Evolutionary conservation across 2,113 vertebrate genomes (phyloP), one percentile per base, ranked within the genome.

Genomic region (Anhinga rufa): DNA sequence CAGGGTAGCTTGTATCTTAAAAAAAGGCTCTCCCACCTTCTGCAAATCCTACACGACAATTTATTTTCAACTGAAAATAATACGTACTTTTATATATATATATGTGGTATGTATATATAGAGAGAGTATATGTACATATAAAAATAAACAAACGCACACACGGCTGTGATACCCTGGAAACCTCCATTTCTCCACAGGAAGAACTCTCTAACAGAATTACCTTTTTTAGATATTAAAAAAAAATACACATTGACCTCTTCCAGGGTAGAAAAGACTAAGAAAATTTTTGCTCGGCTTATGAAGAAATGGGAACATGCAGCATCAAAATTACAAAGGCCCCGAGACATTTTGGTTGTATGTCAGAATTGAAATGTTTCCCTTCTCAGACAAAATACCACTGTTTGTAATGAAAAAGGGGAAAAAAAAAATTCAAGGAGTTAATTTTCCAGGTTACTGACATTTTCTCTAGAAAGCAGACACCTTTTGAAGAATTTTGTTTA

Each of bases 21-120:
- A 95, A 86, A 95, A 84, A 88, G 54, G 6, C 57, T 96, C 70
- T 91, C 89, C 86, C 52, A 91, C 89, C 74, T 94, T 87, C 89
- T 92, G 69, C 84, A 94, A 94, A 91, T 94, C 84, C 84, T 95
- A 85, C 24, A 7, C 55, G 89, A 86, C 65, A 92, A 86, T 87
- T 85, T 95, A 93, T 96, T 96, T 97, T 71, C 38, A 49, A 79
- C 87, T 89, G 79, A 94, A 92, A 96, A 87, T 94, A 95, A 86
- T 78, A 32, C 44, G 42, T 90, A 51, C 49, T 82, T 60, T 18
- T 61, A 60, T 91, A 13, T 72, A 28, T n/a, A 17, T 57, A 26
- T 29, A 5, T 92, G 64, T 93, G 9, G 38, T 40, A 10, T 40
- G 38, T 40, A 40, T 40, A 40, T 40, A 40, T 40, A 40, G 9